These are phyloP conservation scores for Morpho deidamia DNA, from an alignment of 2,888 invertebrate genomes.

Conservation along the genomic window DNA sequence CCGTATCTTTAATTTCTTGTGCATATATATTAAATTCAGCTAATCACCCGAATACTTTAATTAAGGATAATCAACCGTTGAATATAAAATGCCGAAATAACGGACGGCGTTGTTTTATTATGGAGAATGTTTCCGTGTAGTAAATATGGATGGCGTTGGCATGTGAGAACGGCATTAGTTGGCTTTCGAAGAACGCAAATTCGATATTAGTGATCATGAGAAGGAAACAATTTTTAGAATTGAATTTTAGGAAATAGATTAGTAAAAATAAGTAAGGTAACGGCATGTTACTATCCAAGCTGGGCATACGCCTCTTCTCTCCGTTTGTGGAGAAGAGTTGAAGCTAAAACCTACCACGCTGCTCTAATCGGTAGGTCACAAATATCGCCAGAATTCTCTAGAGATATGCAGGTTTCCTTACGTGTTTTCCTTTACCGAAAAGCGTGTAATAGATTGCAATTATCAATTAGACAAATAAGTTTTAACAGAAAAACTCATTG, in stretches of 20 bases:
- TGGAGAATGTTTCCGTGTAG: slow-evolving; percentile 39
- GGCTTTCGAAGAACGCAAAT: slow-evolving; percentile 52
- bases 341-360: too few relatives aligned
- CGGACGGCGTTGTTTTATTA: slow-evolving; percentile 40
- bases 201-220: slow-evolving; percentile 54
- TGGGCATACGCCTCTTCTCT: too few relatives aligned
- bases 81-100: slow-evolving; percentile 40
- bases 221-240: slow-evolving; percentile 40
- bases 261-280: too few relatives aligned
- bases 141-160: slow-evolving; percentile 44
- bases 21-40: slow-evolving; percentile 35
- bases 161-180: slow-evolving; percentile 52
- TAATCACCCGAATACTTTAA: slow-evolving; percentile 60
- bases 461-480: too few relatives aligned
- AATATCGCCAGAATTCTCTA: too few relatives aligned
- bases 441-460: too few relatives aligned
- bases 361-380: too few relatives aligned
- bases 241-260: not conserved
- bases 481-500: too few relatives aligned
- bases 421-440: too few relatives aligned
- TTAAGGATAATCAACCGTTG: slow-evolving; percentile 58
- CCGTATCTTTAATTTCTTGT: not conserved
- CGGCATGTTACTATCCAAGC: too few relatives aligned
- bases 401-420: too few relatives aligned
- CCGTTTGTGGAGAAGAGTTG: too few relatives aligned